These are phyloP conservation scores for Pachycephus smyrnensis DNA, from an alignment of 2,888 invertebrate species.

Conservation along the genomic window DNA sequence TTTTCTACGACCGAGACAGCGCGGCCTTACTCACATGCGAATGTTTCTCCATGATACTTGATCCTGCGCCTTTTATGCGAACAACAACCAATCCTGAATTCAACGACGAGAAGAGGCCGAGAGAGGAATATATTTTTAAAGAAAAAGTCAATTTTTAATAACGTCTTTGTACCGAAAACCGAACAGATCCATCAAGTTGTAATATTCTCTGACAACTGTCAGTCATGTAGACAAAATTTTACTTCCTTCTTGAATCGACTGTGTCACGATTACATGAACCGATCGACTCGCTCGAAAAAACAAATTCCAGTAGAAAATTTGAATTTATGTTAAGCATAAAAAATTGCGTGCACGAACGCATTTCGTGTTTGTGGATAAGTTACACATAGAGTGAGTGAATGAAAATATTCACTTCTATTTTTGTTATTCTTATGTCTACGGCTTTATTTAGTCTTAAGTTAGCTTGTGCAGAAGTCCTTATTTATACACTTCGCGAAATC, in stretches of 20 bases:
- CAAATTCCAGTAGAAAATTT: not conserved
- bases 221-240: not conserved
- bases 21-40: constrained; percentile 27
- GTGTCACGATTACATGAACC: not conserved
- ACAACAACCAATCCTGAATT: constrained; percentile 28
- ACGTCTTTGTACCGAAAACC: not conserved
- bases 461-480: constrained; percentile 42
- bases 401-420: not conserved
- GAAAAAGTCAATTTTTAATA: not conserved
- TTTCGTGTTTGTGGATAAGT: not conserved
- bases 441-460: constrained; percentile 40
- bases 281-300: not conserved
- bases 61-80: constrained; percentile 33
- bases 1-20: not conserved
- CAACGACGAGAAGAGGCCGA: not conserved
- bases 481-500: constrained; percentile 24
- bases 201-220: not conserved
- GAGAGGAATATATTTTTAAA: not conserved
- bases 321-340: not conserved
- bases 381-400: not conserved
- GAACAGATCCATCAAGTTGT: not conserved
- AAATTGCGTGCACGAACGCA: not conserved
- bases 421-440: constrained; percentile 22
- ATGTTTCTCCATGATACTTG: constrained; percentile 40
- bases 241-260: not conserved